These are phyloP conservation scores for Aleiodes alternator DNA, from an alignment of 2,888 invertebrate species.

Conservation along the genomic window DNA sequence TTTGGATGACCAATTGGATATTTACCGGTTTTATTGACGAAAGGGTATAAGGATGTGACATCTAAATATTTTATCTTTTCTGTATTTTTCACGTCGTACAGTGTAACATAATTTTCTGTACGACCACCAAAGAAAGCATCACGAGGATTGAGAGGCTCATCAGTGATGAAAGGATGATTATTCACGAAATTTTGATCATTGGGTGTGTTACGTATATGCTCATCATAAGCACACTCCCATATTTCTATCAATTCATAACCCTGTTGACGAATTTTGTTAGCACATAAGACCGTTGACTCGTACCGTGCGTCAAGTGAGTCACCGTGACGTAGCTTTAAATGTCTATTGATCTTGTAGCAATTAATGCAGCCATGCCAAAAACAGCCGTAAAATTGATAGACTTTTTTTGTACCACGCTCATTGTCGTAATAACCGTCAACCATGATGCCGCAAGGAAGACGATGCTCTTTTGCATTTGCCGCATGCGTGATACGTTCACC, in stretches of 20 bases:
- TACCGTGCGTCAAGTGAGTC: constrained; percentile 15
- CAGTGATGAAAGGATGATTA: constrained; percentile 1
- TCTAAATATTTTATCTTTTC: too few relatives aligned
- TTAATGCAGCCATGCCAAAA: too few relatives aligned
- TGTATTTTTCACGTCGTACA: constrained; percentile 20
- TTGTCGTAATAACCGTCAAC: constrained; percentile 47
- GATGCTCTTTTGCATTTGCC: not conserved
- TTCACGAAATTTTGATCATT: constrained; percentile 5
- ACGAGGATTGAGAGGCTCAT: not conserved
- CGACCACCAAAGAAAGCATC: constrained; percentile 62
- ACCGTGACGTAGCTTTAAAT: constrained; percentile 10
- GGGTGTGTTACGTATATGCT: constrained; percentile 3
- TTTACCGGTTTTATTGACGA: too few relatives aligned
- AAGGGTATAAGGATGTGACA: too few relatives aligned
- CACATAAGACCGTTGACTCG: not conserved
- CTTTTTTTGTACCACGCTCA: not conserved
- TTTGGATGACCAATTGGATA: too few relatives aligned
- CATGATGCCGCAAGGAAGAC: constrained; percentile 10
- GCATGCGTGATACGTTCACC: not conserved
- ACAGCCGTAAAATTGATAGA: too few relatives aligned
- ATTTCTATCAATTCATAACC: constrained; percentile 40
- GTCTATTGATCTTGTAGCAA: too few relatives aligned
- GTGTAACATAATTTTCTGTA: constrained; percentile 52
- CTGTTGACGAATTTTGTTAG: not conserved
- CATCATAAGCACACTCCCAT: constrained; percentile 49